phyloP scores from a whole-genome alignment of 2,888 invertebrate species.

The Apamea epomidion region DNA sequence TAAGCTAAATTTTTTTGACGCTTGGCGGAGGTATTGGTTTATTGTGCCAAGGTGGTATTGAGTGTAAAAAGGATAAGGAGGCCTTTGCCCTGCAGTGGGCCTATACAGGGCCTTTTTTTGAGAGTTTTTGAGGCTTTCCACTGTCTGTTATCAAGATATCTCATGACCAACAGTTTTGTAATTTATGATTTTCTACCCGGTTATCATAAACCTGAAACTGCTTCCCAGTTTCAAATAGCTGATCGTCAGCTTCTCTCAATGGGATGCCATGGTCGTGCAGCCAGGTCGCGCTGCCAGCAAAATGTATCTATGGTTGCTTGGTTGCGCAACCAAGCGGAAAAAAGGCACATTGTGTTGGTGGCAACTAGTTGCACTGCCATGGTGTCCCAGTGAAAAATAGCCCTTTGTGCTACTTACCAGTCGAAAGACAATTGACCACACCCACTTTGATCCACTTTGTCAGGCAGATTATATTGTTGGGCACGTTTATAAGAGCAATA shows the following conservation, averaged over 20 bases:
- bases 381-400: too few species aligned
- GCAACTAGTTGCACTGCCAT: too few species aligned
- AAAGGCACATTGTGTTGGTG: too few species aligned
- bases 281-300: too few species aligned
- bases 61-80: too few species aligned
- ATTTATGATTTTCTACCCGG: neutral
- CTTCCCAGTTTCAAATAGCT: neutral
- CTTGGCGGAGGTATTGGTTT: neutral
- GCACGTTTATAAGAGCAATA: neutral
- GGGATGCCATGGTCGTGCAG: too few species aligned
- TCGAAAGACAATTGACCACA: neutral
- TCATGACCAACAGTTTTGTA: neutral
- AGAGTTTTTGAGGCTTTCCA: neutral
- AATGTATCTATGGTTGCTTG: too few species aligned
- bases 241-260: neutral
- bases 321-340: too few species aligned
- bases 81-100: too few species aligned
- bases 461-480: neutral
- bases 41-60: too few species aligned
- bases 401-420: neutral
- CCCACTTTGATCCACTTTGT: neutral
- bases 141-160: neutral
- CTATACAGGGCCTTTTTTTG: too few species aligned
- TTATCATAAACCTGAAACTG: neutral
- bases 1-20: neutral